A percentile compares a stretch with the other conserved stretches of the same genome.
phyloP scores from a whole-genome alignment of 1,140 invertebrate species.

The Adoxophyes honmai region DNA sequence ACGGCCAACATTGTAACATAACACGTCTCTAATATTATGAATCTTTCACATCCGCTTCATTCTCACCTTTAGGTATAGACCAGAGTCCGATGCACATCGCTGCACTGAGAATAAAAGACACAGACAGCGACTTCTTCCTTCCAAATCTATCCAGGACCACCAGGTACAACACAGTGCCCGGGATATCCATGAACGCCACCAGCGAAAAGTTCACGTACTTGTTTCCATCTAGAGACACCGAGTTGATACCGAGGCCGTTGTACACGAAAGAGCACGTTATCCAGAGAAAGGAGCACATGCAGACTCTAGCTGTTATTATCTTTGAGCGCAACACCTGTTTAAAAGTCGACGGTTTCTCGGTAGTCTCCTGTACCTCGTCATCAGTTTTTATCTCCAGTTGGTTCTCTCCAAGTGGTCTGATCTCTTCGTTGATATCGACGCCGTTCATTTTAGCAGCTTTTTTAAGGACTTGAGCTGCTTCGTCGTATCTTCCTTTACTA shows the following conservation, averaged over 20 bases:
- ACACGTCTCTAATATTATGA: too few species aligned
- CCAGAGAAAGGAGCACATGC: constrained; percentile 63
- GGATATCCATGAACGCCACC: constrained; percentile 78
- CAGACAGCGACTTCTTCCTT: constrained; percentile 55
- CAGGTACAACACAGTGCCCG: constrained; percentile 75
- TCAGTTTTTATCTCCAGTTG: constrained; percentile 30
- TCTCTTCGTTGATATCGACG: constrained; percentile 75
- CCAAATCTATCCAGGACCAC: constrained; percentile 60
- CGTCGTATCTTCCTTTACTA: constrained; percentile 75
- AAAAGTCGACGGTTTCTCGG: constrained; percentile 36
- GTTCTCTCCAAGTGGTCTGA: constrained; percentile 52
- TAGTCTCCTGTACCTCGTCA: constrained; percentile 19
- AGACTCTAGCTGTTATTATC: constrained; percentile 53
- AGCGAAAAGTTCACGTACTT: constrained; percentile 79
- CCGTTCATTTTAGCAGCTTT: constrained; percentile 85
- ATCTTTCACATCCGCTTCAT: too few species aligned
- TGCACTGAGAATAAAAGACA: constrained; percentile 59
- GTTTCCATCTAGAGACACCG: constrained; percentile 81
- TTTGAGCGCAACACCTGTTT: constrained; percentile 49
- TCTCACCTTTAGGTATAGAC: constrained; percentile 62
- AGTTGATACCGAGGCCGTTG: constrained; percentile 83
- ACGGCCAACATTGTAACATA: too few species aligned
- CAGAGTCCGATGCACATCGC: constrained; percentile 59
- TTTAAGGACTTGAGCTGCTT: constrained; percentile 79
- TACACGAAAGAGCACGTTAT: constrained; percentile 79